Evolutionary conservation across 2,113 vertebrate species (phyloP), one percentile per base, ranked within the genome.

Genomic region (Odocoileus hemionus): DNA sequence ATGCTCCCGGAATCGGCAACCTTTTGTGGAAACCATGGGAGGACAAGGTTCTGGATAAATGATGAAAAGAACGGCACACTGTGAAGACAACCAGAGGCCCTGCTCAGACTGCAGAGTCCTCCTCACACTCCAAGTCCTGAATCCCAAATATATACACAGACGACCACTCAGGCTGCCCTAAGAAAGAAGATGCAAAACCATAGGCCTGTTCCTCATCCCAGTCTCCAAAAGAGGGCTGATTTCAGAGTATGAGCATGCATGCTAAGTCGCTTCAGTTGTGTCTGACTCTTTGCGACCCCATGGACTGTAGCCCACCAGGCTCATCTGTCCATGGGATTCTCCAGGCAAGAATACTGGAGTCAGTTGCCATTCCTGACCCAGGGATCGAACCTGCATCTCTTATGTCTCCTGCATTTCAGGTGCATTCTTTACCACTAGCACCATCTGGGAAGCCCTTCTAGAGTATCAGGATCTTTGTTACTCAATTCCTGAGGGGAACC

Each of bases 21-120:
- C 52, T 96, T 97, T 89, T 92, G 80, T 96, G 60, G 76, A 70
- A 96, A 89, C 84, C 90, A 19, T 5, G 50, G 54, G 89, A 96
- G 47, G 28, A 91, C 5, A 55, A 36, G 45, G 88, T 94, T 61
- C 55, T 89, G 45, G 61, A 86, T 79, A 95, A 95, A 96, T 58
- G 85, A 82, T 86, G 90, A 91, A 94, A 94, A 83, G 60, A 36
- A 45, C 5, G 61, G 23, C 58, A 45, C 58, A 33, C 58, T 70
- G 67, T 91, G 79, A 76, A 96, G 21, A 88, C 50, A 94, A 76
- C 26, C 26, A 55, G 92, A 86, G 93, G 39, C 7, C 50, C 33
- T 92, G 67, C 10, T 91, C 80, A 79, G 64, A 70, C n/a, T 84
- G 54, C 26, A 85, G 87, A 80, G 57, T 58, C 52, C 52, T 94